phyloP scores from a whole-genome alignment of 2,797 vertebrate species.

The Austrolebias charrua region DNA sequence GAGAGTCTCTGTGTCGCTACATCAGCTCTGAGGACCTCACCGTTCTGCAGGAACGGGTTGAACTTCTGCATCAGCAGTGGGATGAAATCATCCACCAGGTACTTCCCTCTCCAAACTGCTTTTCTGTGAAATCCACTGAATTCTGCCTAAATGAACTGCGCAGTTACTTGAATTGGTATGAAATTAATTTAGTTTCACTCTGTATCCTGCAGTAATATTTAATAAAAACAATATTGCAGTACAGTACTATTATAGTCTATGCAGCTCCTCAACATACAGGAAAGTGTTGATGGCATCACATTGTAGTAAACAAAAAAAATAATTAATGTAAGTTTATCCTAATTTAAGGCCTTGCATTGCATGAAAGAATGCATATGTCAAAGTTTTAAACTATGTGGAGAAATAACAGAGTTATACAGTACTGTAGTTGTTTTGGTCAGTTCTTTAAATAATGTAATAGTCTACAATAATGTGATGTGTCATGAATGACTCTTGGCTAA shows the following conservation, averaged over 20 bases:
- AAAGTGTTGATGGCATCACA: conserved; percentile 31
- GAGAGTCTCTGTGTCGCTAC: conserved; percentile 81
- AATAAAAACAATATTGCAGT: background rate
- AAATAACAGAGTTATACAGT: too few relatives aligned
- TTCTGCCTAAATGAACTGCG: too few relatives aligned
- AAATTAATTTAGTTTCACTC: too few relatives aligned
- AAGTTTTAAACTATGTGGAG: too few relatives aligned
- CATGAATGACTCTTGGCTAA: too few relatives aligned
- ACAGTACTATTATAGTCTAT: background rate
- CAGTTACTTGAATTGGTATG: too few relatives aligned
- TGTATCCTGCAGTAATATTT: too few relatives aligned
- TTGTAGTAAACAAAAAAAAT: background rate
- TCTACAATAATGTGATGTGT: too few relatives aligned
- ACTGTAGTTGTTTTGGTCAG: too few relatives aligned
- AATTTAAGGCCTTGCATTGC: background rate
- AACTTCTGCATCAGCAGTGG: conserved; percentile 95
- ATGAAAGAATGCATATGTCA: too few relatives aligned
- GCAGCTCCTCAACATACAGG: conserved; percentile 27
- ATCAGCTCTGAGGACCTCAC: conserved; percentile 89
- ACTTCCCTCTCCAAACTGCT: conserved; percentile 18
- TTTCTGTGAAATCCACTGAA: background rate
- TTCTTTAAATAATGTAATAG: too few relatives aligned
- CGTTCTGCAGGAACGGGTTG: conserved; percentile 89
- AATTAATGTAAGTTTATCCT: background rate
- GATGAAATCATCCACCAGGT: conserved; percentile 96